phyloP scores from a whole-genome alignment of 64 coral and sea anemone species.

The Orbicella faveolata region DNA sequence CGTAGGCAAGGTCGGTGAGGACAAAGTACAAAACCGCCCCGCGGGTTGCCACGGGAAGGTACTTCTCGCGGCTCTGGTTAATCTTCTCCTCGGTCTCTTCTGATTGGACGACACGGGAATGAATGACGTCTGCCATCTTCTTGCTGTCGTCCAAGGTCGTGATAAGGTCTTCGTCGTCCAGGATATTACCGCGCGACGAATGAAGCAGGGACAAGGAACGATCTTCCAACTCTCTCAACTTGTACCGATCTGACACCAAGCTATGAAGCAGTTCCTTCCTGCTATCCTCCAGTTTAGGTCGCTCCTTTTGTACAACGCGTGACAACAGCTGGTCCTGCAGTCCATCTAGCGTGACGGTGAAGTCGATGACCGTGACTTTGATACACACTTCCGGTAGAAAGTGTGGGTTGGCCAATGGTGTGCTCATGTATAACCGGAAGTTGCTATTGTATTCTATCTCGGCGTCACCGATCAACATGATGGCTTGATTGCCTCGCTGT shows the following conservation, averaged over 20 bases:
- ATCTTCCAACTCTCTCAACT: conserved; percentile 86
- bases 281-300: conserved; percentile 75
- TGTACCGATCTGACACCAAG: conserved; percentile 80
- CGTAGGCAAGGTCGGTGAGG: conserved; percentile 66
- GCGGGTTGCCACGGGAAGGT: conserved; percentile 80
- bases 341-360: conserved; percentile 95
- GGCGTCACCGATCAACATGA: conserved; percentile 80
- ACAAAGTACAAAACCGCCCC: conserved; percentile 94
- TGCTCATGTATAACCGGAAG: conserved; percentile 93
- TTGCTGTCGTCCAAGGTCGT: conserved; percentile 88
- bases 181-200: conserved; percentile 89
- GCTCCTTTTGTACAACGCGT: conserved; percentile 82
- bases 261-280: conserved; percentile 64
- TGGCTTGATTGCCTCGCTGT: conserved; percentile 60
- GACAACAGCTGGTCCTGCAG: conserved; percentile 98
- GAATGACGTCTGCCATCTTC: conserved; percentile 89
- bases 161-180: conserved; percentile 96
- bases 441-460: conserved; percentile 95
- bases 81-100: conserved; percentile 89
- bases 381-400: conserved; percentile 94
- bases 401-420: conserved; percentile 82
- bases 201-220: conserved; percentile 80
- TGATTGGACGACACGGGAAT: conserved; percentile 80
- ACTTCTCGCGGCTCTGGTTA: conserved; percentile 83
- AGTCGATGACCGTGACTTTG: conserved; percentile 88